Evolutionary conservation across 2,888 invertebrate genomes (phyloP).

Genomic region (Zygothrica quintamaculata): DNA sequence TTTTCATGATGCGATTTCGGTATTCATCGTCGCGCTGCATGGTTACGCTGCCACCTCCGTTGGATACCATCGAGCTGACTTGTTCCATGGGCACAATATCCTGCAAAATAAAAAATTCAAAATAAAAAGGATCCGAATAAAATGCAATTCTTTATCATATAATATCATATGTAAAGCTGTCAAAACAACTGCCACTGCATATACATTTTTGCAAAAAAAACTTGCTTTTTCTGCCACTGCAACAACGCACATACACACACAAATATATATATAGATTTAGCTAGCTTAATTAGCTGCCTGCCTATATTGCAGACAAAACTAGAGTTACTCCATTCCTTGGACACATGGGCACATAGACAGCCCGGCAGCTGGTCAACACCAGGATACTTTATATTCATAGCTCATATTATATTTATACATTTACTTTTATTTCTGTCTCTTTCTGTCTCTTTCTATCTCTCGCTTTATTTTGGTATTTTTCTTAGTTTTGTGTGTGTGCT

Average conservation of each 20-base stretch:
- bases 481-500: slow-evolving; percentile 10
- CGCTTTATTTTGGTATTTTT: slow-evolving; percentile 1
- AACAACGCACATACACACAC: too few relatives aligned
- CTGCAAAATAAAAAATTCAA: slow-evolving; percentile 69
- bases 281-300: slow-evolving; percentile 67
- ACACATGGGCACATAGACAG: slow-evolving; percentile 16
- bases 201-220: slow-evolving; percentile 7
- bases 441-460: too few relatives aligned
- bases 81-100: slow-evolving; percentile 85
- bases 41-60: slow-evolving; percentile 83
- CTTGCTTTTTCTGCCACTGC: slow-evolving; percentile 38
- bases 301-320: slow-evolving; percentile 51
- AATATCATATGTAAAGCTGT: slow-evolving; percentile 8
- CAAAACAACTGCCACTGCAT: slow-evolving; percentile 1
- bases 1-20: slow-evolving; percentile 84
- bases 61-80: slow-evolving; percentile 84
- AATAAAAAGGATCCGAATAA: too few relatives aligned
- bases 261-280: slow-evolving; percentile 16
- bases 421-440: too few relatives aligned
- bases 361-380: too few relatives aligned
- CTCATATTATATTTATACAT: too few relatives aligned
- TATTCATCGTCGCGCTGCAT: slow-evolving; percentile 84
- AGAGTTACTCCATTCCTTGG: slow-evolving; percentile 41
- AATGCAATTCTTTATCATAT: not conserved
- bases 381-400: not conserved